phyloP scores from a whole-genome alignment of 2,888 invertebrate species.

The Biston stratarius region DNA sequence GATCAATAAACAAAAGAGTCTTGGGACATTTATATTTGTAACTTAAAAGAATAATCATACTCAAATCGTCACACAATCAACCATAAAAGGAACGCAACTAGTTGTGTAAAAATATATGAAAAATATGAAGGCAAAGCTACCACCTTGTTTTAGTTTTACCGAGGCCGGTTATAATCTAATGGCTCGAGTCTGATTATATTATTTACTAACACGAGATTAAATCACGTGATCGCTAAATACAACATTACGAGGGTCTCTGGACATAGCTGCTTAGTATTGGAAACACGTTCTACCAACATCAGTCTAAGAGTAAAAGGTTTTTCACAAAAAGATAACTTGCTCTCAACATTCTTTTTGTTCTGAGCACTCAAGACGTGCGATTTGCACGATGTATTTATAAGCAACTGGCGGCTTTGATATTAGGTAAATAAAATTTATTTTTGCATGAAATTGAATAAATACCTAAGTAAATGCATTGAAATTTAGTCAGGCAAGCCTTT shows the following conservation, averaged over 20 bases:
- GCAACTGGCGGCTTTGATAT: too few relatives aligned
- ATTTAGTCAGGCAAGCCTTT: too few relatives aligned
- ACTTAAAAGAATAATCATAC: too few relatives aligned
- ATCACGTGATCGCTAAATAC: slow-evolving; percentile 34
- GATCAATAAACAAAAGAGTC: too few relatives aligned
- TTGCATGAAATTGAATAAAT: too few relatives aligned
- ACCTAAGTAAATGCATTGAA: too few relatives aligned
- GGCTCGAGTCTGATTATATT: slow-evolving; percentile 28
- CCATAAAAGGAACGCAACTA: neutral
- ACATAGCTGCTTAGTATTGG: slow-evolving; percentile 4
- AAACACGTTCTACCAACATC: slow-evolving; percentile 10
- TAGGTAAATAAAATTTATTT: too few relatives aligned
- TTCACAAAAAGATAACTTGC: neutral
- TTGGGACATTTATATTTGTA: too few relatives aligned
- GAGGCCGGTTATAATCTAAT: slow-evolving; percentile 29
- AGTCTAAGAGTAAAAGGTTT: slow-evolving; percentile 15
- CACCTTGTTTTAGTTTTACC: slow-evolving; percentile 28
- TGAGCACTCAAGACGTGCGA: neutral
- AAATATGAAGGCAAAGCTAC: slow-evolving; percentile 19
- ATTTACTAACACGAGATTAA: slow-evolving; percentile 34
- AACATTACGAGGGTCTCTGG: slow-evolving; percentile 5
- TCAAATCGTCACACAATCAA: too few relatives aligned
- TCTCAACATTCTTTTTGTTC: neutral
- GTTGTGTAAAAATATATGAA: neutral
- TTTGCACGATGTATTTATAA: neutral